A percentile compares a stretch with the other conserved stretches of the same genome.
phyloP scores from a whole-genome alignment of 2,888 invertebrate species.

The Thyatira batis region DNA sequence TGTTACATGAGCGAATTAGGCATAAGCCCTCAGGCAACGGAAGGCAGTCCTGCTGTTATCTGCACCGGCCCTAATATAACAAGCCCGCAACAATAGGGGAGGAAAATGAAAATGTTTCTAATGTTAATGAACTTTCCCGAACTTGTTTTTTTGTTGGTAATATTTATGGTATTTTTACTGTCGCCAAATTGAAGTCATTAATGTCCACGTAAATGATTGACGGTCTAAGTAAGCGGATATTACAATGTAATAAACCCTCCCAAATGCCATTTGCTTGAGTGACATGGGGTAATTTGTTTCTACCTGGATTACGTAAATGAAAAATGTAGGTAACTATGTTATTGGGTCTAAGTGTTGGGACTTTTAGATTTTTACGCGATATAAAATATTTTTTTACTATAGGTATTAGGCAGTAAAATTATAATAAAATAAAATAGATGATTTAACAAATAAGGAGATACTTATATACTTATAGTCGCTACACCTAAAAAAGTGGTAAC shows the following conservation, averaged over 20 bases:
- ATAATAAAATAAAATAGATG: too few species aligned
- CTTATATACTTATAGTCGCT: too few species aligned
- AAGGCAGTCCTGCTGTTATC: conserved; percentile 45
- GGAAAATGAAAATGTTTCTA: conserved; percentile 53
- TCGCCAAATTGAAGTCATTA: conserved; percentile 54
- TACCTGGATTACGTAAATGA: background rate
- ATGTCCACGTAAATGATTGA: conserved; percentile 47
- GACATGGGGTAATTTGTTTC: background rate
- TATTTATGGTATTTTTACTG: conserved; percentile 58
- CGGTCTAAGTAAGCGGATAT: conserved; percentile 22
- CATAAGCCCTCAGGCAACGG: conserved; percentile 31
- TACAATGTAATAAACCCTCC: conserved; percentile 8
- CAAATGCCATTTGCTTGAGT: background rate
- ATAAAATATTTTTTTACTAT: too few species aligned
- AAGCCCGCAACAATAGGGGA: conserved; percentile 42
- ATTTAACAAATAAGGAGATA: too few species aligned
- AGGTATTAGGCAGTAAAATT: too few species aligned
- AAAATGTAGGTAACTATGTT: background rate
- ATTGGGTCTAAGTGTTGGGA: background rate
- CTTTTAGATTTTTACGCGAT: background rate
- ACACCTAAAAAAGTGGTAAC: background rate
- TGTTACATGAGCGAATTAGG: conserved; percentile 35
- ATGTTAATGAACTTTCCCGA: conserved; percentile 59
- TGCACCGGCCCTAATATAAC: conserved; percentile 46
- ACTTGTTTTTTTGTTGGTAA: conserved; percentile 54